Conservation (phyloP, 2,113 vertebrate genomes). For the Brienomyrus brachyistius region DNA sequence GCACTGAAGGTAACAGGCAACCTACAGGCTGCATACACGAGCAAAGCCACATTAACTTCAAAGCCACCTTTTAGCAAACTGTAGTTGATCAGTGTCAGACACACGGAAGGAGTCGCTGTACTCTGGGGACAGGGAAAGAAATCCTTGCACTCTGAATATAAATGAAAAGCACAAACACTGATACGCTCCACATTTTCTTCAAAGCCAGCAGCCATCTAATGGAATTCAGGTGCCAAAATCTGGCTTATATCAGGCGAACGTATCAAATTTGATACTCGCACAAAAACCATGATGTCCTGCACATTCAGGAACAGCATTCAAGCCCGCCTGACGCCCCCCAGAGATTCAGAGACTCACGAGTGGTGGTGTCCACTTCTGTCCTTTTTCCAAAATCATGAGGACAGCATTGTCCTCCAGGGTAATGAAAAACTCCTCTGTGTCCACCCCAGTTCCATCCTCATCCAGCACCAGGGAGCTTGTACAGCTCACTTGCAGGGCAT, state of each 20-base stretch:
- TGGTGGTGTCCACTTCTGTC: constrained; percentile 68
- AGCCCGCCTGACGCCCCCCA: neutral
- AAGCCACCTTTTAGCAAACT: neutral
- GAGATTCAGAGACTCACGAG: constrained; percentile 36
- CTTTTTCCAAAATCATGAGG: constrained; percentile 76
- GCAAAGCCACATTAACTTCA: neutral
- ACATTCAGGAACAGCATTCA: neutral
- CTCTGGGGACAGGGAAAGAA: neutral
- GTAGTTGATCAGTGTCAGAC: neutral
- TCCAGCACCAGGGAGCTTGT: constrained; percentile 71
- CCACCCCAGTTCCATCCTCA: constrained; percentile 81
- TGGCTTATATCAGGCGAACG: neutral
- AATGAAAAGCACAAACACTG: neutral
- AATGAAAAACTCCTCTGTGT: constrained; percentile 81
- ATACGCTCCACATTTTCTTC: neutral
- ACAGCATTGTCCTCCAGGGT: constrained; percentile 67
- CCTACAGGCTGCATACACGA: neutral
- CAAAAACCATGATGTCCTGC: neutral
- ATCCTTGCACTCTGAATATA: neutral
- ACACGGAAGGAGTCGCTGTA: neutral
- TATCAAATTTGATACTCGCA: neutral
- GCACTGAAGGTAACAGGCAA: neutral
- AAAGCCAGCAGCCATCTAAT: neutral
- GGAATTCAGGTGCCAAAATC: neutral
- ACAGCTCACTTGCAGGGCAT: constrained; percentile 46